Evolutionary conservation across 2,888 invertebrate species (phyloP).

Genomic region (Molorchus minor): DNA sequence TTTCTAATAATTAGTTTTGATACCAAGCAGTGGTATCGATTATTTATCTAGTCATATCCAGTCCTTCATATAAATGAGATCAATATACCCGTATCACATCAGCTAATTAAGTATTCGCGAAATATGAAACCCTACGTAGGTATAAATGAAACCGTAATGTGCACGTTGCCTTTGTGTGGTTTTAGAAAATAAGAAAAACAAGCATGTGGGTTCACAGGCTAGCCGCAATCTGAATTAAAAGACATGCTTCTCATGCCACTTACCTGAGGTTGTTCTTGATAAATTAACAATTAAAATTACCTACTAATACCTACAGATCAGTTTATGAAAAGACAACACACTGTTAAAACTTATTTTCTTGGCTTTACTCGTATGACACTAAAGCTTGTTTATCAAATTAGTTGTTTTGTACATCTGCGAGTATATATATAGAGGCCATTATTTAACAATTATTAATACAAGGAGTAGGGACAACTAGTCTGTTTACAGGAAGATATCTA

Average conservation of each 20-base stretch:
- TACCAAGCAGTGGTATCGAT: too few relatives aligned
- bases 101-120: slow-evolving; percentile 6
- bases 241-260: slow-evolving; percentile 33
- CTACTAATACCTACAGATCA: background rate
- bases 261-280: slow-evolving; percentile 23
- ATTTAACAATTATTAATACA: slow-evolving; percentile 14
- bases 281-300: background rate
- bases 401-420: background rate
- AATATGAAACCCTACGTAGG: slow-evolving; percentile 8
- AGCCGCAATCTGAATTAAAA: background rate
- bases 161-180: slow-evolving; percentile 1
- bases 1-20: too few relatives aligned
- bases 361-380: slow-evolving; percentile 5
- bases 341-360: background rate
- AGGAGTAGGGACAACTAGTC: slow-evolving; percentile 15
- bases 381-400: background rate
- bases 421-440: slow-evolving; percentile 1
- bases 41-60: background rate
- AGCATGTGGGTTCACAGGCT: slow-evolving; percentile 1
- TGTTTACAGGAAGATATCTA: slow-evolving; percentile 26
- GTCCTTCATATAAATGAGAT: slow-evolving; percentile 6
- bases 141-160: slow-evolving; percentile 7
- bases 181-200: slow-evolving; percentile 1
- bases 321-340: slow-evolving; percentile 1
- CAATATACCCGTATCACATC: slow-evolving; percentile 6